Percentiles rank a stretch among this genome's conserved stretches.
phyloP scores from a whole-genome alignment of 2,888 invertebrate genomes.

The Caenorhabditis sp. region DNA sequence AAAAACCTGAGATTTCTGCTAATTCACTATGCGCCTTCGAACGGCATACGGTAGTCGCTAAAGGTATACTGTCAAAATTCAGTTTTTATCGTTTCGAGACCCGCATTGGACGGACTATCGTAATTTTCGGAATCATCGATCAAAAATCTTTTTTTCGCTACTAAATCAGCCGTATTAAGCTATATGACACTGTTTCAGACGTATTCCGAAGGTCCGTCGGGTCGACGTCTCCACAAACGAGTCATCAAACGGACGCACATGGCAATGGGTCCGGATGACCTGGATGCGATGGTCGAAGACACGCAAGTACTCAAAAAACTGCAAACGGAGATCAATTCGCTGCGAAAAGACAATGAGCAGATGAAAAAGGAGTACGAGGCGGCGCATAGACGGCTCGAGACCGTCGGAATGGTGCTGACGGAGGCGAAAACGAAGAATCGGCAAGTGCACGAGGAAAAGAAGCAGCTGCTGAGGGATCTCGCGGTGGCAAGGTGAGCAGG shows the following conservation, averaged over 20 bases:
- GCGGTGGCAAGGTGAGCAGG: conserved; percentile 28
- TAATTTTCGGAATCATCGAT: too few species aligned
- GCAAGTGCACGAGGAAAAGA: conserved; percentile 27
- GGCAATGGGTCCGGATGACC: conserved; percentile 3
- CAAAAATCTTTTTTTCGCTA: too few species aligned
- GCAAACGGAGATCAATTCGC: conserved; percentile 29
- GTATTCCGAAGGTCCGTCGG: neutral
- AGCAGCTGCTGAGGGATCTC: conserved; percentile 11
- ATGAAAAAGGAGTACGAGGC: conserved; percentile 53
- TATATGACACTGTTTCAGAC: conserved; percentile 24
- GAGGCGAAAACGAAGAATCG: conserved; percentile 36
- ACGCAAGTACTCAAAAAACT: conserved; percentile 32
- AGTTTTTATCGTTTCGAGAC: too few species aligned
- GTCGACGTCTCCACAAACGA: conserved; percentile 10
- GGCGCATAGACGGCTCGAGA: conserved; percentile 18
- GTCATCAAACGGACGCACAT: conserved; percentile 36
- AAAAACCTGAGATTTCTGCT: too few species aligned
- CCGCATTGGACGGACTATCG: too few species aligned
- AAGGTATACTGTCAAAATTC: too few species aligned
- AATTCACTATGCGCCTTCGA: too few species aligned
- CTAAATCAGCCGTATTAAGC: too few species aligned
- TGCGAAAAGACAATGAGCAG: conserved; percentile 48
- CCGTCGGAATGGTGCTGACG: conserved; percentile 15
- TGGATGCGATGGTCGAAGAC: conserved; percentile 40
- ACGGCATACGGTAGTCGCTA: too few species aligned